Percentiles rank a stretch among this genome's conserved stretches.
Conservation (phyloP, 1,140 invertebrate species). For the Drosophila mauritiana region DNA sequence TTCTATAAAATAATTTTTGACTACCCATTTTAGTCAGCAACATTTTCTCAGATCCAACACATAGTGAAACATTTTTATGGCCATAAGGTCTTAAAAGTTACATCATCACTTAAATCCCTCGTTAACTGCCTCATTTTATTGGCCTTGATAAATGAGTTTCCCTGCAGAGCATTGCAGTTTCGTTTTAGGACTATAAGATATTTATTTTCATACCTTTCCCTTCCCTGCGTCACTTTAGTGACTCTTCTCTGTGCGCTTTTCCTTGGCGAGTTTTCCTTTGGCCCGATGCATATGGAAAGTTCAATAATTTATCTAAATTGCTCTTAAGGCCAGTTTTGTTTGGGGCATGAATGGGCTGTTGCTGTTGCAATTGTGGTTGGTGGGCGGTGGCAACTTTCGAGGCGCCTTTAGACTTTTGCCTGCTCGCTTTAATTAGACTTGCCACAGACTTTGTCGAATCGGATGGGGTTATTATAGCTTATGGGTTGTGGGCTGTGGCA, state of each 20-base stretch:
- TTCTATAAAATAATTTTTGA: neutral
- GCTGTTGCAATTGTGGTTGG: constrained; percentile 9
- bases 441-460: constrained; percentile 46
- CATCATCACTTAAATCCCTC: constrained; percentile 5
- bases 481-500: constrained; percentile 43
- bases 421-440: constrained; percentile 69
- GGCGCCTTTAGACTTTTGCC: constrained; percentile 56
- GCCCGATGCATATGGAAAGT: constrained; percentile 65
- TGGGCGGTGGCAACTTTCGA: constrained; percentile 54
- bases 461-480: constrained; percentile 44
- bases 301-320: constrained; percentile 80
- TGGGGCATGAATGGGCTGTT: constrained; percentile 12
- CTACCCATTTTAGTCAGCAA: neutral
- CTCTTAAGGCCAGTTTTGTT: constrained; percentile 58
- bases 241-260: constrained; percentile 33
- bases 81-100: neutral
- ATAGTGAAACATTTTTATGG: neutral
- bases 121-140: constrained; percentile 8
- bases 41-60: neutral
- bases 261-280: constrained; percentile 32
- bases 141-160: constrained; percentile 5
- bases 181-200: constrained; percentile 15
- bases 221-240: constrained; percentile 12
- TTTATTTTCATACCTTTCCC: constrained; percentile 27
- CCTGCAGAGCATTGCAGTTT: constrained; percentile 3